These are phyloP conservation scores for Cavia aperea DNA, from an alignment of 2,113 vertebrate genomes.

Conservation along the genomic window DNA sequence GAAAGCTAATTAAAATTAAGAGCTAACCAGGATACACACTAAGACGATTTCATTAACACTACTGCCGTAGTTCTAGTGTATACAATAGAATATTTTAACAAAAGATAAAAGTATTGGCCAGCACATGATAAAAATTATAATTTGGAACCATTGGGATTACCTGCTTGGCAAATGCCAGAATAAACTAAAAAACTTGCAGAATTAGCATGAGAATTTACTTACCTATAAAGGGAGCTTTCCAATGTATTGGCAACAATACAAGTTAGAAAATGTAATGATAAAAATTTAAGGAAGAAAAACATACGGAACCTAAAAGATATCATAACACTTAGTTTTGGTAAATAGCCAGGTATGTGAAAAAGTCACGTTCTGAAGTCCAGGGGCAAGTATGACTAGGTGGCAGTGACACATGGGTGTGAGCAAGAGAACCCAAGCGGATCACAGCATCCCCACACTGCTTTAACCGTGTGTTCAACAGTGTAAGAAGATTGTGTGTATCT, in stretches of 20 bases:
- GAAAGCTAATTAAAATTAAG: slow-evolving; percentile 12
- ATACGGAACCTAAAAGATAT: neutral
- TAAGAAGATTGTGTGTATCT: neutral
- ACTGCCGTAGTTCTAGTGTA: slow-evolving; percentile 20
- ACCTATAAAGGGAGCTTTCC: slow-evolving; percentile 18
- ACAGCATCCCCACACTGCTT: neutral
- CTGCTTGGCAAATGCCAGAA: neutral
- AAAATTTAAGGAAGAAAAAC: neutral
- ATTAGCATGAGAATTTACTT: slow-evolving; percentile 26
- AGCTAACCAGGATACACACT: neutral
- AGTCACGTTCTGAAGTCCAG: neutral
- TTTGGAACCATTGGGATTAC: neutral
- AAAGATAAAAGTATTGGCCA: slow-evolving; percentile 20
- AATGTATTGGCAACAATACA: neutral
- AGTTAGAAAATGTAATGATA: neutral
- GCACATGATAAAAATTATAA: neutral
- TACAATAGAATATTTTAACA: neutral
- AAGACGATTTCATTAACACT: neutral
- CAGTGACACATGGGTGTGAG: neutral
- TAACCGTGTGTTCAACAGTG: neutral
- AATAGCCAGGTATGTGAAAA: neutral
- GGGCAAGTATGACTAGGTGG: neutral
- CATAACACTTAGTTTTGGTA: slow-evolving; percentile 16
- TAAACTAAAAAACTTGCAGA: neutral
- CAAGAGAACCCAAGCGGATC: neutral